Evolutionary conservation across 1,140 invertebrate genomes (phyloP).

Genomic region (Pseudomyrmex cubaensis): DNA sequence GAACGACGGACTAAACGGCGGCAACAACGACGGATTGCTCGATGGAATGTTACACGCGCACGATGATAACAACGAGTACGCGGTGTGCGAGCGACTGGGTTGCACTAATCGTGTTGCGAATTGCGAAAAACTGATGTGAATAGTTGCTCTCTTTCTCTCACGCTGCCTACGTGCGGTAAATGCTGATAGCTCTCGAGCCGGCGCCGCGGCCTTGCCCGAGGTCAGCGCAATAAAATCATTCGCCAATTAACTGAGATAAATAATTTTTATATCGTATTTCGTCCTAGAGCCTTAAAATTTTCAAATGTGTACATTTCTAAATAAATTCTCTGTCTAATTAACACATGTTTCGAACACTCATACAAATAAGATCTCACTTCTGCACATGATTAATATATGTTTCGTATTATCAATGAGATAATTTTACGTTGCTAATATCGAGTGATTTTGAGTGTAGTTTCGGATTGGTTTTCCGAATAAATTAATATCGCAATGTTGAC

Average conservation of each 20-base stretch:
- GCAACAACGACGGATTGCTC: slow-evolving; percentile 31
- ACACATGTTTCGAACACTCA: too few relatives aligned
- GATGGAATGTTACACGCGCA: slow-evolving; percentile 60
- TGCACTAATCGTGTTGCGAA: slow-evolving; percentile 30
- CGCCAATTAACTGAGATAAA: too few relatives aligned
- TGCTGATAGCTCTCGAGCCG: background rate
- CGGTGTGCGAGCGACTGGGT: slow-evolving; percentile 37
- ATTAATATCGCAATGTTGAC: background rate
- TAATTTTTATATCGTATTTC: too few relatives aligned
- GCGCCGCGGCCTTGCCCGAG: background rate
- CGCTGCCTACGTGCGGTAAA: too few relatives aligned
- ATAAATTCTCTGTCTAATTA: too few relatives aligned
- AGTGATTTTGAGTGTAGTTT: background rate
- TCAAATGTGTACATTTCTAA: too few relatives aligned
- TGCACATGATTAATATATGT: too few relatives aligned
- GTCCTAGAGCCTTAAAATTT: too few relatives aligned
- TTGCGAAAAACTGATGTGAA: background rate
- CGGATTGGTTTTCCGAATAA: background rate
- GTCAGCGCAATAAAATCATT: background rate
- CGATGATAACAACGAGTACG: slow-evolving; percentile 68
- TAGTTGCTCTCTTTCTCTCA: too few relatives aligned
- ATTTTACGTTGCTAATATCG: background rate
- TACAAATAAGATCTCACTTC: too few relatives aligned
- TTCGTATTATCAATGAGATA: too few relatives aligned
- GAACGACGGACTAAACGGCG: slow-evolving; percentile 52